These are phyloP conservation scores for Agapetus fuscipes DNA, from an alignment of 2,888 invertebrate genomes.

Conservation along the genomic window DNA sequence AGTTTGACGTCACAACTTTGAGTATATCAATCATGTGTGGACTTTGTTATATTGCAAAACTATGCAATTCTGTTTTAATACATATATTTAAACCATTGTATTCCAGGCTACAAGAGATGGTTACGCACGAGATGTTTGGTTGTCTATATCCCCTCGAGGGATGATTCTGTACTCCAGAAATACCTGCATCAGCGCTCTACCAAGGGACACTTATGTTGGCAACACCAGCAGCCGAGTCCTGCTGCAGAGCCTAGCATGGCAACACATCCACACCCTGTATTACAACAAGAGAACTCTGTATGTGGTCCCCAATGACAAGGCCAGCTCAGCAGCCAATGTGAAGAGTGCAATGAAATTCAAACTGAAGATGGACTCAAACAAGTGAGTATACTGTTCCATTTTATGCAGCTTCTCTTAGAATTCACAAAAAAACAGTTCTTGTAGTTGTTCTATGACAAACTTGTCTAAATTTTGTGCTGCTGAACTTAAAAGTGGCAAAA, in stretches of 20 bases:
- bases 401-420: conserved; percentile 2
- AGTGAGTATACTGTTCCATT: conserved; percentile 47
- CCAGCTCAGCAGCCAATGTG: conserved; percentile 42
- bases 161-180: conserved; percentile 51
- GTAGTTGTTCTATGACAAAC: too few species aligned
- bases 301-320: conserved; percentile 46
- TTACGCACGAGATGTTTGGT: conserved; percentile 50
- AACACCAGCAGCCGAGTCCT: conserved; percentile 37
- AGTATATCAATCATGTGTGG: too few species aligned
- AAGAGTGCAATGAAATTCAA: conserved; percentile 59
- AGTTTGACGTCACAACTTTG: too few species aligned
- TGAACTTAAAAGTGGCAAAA: too few species aligned
- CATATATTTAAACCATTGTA: too few species aligned
- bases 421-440: neutral
- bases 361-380: conserved; percentile 62
- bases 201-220: conserved; percentile 23
- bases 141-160: conserved; percentile 56
- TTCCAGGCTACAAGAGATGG: conserved; percentile 48
- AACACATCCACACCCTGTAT: conserved; percentile 65
- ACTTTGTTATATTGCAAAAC: too few species aligned
- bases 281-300: conserved; percentile 65
- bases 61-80: too few species aligned
- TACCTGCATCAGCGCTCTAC: conserved; percentile 25
- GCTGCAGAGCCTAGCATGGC: conserved; percentile 50
- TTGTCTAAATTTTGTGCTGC: neutral